Evolutionary conservation across 2,797 vertebrate species (phyloP).

Genomic region (Trachurus trachurus): DNA sequence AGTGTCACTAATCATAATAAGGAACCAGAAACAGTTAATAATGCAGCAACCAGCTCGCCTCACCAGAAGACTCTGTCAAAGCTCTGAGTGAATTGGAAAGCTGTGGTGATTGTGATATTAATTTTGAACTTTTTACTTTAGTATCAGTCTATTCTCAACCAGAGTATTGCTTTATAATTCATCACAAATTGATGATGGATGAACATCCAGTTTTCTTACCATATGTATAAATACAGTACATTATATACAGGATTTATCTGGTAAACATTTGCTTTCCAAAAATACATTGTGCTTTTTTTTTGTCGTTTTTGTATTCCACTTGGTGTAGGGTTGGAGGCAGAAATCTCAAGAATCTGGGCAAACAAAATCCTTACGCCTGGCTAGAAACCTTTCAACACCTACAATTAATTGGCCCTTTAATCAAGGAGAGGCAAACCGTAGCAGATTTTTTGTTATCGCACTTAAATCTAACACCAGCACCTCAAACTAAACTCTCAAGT

Average conservation of each 20-base stretch:
- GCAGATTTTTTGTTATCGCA: background rate
- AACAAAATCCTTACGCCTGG: background rate
- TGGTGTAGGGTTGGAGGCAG: background rate
- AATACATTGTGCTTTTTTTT: background rate
- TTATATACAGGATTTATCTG: too few species aligned
- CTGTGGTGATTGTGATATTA: too few species aligned
- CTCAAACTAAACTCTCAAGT: conserved; percentile 8
- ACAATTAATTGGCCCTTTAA: background rate
- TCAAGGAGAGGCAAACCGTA: background rate
- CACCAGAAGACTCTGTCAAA: background rate
- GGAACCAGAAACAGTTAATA: background rate
- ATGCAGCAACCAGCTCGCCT: background rate
- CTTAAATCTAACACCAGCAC: background rate
- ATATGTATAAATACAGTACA: too few species aligned
- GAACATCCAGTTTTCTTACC: background rate
- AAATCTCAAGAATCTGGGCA: background rate
- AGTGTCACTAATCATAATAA: background rate
- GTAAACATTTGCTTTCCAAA: background rate
- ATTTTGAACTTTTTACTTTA: background rate
- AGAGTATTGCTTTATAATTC: background rate
- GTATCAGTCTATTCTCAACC: too few species aligned
- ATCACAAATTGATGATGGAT: background rate
- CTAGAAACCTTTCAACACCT: background rate
- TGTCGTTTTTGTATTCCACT: background rate
- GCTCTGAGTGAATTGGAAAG: too few species aligned